A percentile compares a stretch with the other conserved stretches of the same genome.
Conservation (phyloP, 2,113 vertebrate genomes). For the Rhagologus leucostigma region DNA sequence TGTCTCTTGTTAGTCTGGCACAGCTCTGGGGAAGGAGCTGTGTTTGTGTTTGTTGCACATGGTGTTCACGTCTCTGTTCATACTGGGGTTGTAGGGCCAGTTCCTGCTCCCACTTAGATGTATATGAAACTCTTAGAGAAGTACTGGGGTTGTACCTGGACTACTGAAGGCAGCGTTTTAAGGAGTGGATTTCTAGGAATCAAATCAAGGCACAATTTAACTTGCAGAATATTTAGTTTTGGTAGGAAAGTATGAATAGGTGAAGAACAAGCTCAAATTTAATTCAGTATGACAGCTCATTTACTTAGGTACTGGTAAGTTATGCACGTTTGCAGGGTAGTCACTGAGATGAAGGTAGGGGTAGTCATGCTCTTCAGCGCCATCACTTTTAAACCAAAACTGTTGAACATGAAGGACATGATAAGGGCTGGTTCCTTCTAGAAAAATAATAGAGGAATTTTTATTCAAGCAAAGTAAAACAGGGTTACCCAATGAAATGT, state of each 20-base stretch:
- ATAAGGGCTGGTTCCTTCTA: background rate
- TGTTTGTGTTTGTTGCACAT: background rate
- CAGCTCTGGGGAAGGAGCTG: background rate
- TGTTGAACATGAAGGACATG: background rate
- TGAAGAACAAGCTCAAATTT: background rate
- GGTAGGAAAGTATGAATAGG: background rate
- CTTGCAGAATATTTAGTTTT: background rate
- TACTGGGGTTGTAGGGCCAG: background rate
- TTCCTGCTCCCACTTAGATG: background rate
- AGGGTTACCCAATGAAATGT: background rate
- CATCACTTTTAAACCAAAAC: background rate
- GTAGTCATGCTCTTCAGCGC: background rate
- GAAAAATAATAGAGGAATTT: background rate
- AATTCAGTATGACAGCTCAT: background rate
- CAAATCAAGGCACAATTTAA: background rate
- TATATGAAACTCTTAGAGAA: background rate
- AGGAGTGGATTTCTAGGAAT: background rate
- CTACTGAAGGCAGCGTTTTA: background rate
- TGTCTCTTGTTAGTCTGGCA: background rate
- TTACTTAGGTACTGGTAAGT: background rate
- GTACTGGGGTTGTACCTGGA: background rate
- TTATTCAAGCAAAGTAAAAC: background rate
- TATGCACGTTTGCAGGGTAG: background rate
- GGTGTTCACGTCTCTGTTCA: background rate
- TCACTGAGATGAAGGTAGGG: background rate